These are phyloP conservation scores for Lota lota DNA, from an alignment of 2,113 vertebrate species.

Conservation along the genomic window DNA sequence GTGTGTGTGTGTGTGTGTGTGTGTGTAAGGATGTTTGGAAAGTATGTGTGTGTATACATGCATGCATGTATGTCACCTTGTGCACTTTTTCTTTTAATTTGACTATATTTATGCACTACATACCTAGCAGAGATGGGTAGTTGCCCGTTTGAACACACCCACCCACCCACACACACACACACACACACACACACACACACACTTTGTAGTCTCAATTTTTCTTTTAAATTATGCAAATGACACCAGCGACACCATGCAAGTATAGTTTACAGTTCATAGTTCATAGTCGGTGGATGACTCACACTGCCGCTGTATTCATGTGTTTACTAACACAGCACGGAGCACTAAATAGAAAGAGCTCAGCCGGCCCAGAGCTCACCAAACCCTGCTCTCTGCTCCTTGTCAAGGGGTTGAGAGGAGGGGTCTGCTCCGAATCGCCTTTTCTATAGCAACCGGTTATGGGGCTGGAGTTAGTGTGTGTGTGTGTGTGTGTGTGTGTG, in stretches of 20 bases:
- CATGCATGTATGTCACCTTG: neutral
- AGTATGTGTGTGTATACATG: conserved; percentile 6
- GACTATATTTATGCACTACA: conserved; percentile 41
- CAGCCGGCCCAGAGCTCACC: no score
- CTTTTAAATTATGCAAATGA: neutral
- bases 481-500: neutral
- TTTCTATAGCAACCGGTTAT: no score
- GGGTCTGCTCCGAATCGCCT: no score
- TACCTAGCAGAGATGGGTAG: conserved; percentile 15
- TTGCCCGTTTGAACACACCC: conserved; percentile 8
- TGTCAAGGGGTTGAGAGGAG: neutral
- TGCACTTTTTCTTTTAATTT: conserved; percentile 35
- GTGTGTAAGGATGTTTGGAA: conserved; percentile 1
- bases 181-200: conserved; percentile 17
- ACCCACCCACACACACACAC: conserved; percentile 10
- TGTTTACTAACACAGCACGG: no score
- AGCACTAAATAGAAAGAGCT: no score
- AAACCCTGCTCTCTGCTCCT: no score
- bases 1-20: neutral
- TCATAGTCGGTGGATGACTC: no score
- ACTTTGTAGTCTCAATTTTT: neutral
- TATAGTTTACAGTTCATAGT: no score
- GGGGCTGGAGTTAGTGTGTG: no score
- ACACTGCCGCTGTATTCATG: no score
- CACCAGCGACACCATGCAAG: neutral